A percentile compares a stretch with the other conserved stretches of the same genome.
phyloP scores from a whole-genome alignment of 1,140 invertebrate genomes.

The Eueides isabella region DNA sequence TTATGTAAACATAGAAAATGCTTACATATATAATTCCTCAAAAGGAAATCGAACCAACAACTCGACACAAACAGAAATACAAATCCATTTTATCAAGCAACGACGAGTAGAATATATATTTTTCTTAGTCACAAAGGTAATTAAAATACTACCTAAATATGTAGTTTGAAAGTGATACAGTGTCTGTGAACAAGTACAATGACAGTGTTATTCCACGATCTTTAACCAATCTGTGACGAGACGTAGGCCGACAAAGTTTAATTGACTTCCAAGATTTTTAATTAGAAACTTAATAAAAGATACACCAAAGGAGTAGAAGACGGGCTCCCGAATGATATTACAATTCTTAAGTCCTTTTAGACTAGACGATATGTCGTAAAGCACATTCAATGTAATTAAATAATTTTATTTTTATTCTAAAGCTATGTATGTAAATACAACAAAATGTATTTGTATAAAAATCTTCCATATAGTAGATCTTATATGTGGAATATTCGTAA shows the following conservation, averaged over 20 bases:
- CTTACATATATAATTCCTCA: too few species aligned
- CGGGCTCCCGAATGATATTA: slow-evolving; percentile 58
- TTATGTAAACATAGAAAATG: too few species aligned
- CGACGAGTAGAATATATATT: not conserved
- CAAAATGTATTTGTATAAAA: too few species aligned
- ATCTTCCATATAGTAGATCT: too few species aligned
- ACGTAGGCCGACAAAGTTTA: slow-evolving; percentile 60
- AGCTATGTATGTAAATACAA: too few species aligned
- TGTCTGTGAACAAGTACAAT: slow-evolving; percentile 41
- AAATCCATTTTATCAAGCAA: too few species aligned
- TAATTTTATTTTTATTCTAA: too few species aligned
- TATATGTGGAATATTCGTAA: too few species aligned
- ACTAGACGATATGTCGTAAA: slow-evolving; percentile 11
- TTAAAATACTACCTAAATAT: not conserved
- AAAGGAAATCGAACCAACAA: too few species aligned
- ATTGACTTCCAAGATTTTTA: slow-evolving; percentile 79
- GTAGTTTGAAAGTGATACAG: not conserved
- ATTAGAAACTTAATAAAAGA: slow-evolving; percentile 75
- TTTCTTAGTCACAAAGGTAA: not conserved
- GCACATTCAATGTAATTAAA: not conserved
- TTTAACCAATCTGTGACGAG: slow-evolving; percentile 43
- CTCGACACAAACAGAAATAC: not conserved
- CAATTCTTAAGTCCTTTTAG: slow-evolving; percentile 46
- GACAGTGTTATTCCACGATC: slow-evolving; percentile 54
- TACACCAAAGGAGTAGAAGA: slow-evolving; percentile 57